Base-by-base conservation (phyloP, 2,888 invertebrate genomes). In the Xestia ashworthii region DNA sequence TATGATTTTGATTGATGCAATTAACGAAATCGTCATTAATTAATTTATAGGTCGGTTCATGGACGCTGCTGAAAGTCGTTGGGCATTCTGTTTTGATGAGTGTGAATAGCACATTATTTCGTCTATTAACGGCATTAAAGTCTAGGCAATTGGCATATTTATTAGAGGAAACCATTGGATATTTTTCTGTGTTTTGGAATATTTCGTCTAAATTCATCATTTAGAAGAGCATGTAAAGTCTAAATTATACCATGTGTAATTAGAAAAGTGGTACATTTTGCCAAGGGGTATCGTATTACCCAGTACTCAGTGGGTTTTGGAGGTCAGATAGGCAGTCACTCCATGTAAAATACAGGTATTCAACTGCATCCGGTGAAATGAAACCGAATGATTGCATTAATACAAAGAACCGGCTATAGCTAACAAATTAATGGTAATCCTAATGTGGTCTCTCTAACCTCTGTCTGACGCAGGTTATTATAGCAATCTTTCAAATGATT, bases 11-110 rank as follows among this genome's bases (percentile, higher is more conserved):
- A 55, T 22, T 68, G 78, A 73, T 73, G 58, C 5, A 22, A 64
- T 82, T 69, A 86, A 86, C 74, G 53, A 78, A 85, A 76, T 50
- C 46, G 50, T 71, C 82, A 67, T 86, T 72, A n/a, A 82, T 74
- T 58, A 16, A 58, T 60, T 48, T 72, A 5, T 32, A 14, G 9
- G 48, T 71, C 11, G 11, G 67, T 77, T 72, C 74, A 71, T 82
- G 68, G 60, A 5, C 41, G 44, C 22, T 48, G n/a, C 53, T 44
- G 9, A 46, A 25, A 65, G 9, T 72, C 46, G 62, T 85, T 69
- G 72, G 25, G 53, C 65, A 22, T 65, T 84, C 32, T 62, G 62
- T 48, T 14, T 55, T 32, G 44, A 76, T 19, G 32, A 58, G 3
- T 55, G 46, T 60, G 5, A 77, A 19, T 80, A 5, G n/a, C 14